phyloP scores from a whole-genome alignment of 2,113 vertebrate species.

The Dromas ardeola region DNA sequence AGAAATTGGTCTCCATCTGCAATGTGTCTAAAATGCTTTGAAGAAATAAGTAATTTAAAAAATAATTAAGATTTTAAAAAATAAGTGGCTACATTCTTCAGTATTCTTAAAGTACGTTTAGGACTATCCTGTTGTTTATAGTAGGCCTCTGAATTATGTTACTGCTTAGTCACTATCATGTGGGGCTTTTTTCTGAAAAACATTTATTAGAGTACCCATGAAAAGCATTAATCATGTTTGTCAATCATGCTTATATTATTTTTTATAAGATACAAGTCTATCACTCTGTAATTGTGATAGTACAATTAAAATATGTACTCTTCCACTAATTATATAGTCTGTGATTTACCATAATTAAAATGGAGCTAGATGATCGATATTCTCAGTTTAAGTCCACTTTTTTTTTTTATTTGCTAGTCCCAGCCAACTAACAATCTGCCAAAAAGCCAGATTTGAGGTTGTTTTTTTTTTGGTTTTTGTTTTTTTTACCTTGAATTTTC shows the following conservation, averaged over 20 bases:
- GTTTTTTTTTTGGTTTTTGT: background rate
- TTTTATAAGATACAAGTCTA: background rate
- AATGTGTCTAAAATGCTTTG: background rate
- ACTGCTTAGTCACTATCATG: background rate
- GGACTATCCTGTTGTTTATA: background rate
- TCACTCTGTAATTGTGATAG: background rate
- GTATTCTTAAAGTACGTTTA: background rate
- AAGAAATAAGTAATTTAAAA: background rate
- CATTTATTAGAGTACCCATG: background rate
- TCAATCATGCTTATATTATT: background rate
- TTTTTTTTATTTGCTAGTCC: background rate
- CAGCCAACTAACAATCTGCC: background rate
- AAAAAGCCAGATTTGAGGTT: background rate
- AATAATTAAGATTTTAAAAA: background rate
- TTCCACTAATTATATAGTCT: background rate
- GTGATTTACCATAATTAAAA: background rate
- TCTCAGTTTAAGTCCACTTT: background rate
- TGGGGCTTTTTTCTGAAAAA: background rate
- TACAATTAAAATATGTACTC: background rate
- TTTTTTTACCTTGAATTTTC: background rate
- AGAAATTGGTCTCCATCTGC: background rate
- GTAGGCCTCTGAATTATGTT: background rate
- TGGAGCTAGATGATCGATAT: background rate
- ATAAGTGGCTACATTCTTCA: background rate
- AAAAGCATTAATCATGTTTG: background rate